Base-by-base conservation (phyloP, 2,113 vertebrate species). In the Sinocyclocheilus rhinocerous region DNA sequence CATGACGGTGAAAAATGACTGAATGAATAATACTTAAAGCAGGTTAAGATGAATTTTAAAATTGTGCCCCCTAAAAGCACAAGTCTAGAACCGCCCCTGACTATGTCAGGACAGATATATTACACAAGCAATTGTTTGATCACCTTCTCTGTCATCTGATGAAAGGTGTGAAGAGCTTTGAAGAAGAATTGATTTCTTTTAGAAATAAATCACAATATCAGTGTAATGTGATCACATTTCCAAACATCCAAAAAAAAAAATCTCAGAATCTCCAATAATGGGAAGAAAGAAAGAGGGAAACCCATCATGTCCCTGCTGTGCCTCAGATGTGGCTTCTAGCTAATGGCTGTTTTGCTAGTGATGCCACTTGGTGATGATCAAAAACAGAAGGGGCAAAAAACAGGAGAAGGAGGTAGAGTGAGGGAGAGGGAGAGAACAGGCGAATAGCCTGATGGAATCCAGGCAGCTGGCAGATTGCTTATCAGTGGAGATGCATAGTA, bases 381-480 rank as follows among this genome's bases (percentile, higher is more conserved):
- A 92, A 91, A 90, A 89, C 85, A 88, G 84, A 83, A 84, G 83
- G 36, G 26, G 6, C 84, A 75, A 61, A 86, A 70, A 72, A 76
- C 26, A 76, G n/a, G 75, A 63, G 65, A 86, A 24, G 29, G 42
- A 83, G 75, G 42, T 36, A 67, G 67, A 87, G 52, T 42, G 29
- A 42, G 39, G 73, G 86, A 79, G 79, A 39, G 42, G n/a, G 76
- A 48, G 50, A 82, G 16, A 83, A 8, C 85, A 76, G 50, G 73
- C 57, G 85, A 87, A 79, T 84, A 81, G 75, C 86, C 75, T 79
- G 84, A 77, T 90, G 90, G 91, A 91, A 90, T 92, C 76, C 88
- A 86, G 78, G 89, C 91, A 92, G 89, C 89, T 91, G 91, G 87
- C 85, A 91, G 91, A 83, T 91, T 88, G 88, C 90, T 94, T 93